phyloP scores from a whole-genome alignment of 2,113 vertebrate species.

The Charina bottae region DNA sequence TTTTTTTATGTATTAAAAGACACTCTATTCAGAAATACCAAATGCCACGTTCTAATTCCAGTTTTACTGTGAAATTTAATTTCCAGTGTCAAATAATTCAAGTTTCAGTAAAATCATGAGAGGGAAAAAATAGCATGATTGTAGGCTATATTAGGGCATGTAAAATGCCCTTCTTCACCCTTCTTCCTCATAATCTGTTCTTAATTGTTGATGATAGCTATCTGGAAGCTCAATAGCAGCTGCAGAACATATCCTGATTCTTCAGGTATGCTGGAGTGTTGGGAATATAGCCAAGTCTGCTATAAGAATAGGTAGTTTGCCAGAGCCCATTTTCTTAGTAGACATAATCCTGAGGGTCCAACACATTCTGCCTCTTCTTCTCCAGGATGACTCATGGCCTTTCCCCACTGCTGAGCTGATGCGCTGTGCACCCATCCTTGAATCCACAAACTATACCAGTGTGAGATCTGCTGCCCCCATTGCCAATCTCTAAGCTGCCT shows the following conservation, averaged over 20 bases:
- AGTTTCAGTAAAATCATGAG: not conserved
- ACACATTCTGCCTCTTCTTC: no score
- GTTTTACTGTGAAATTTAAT: slow-evolving; percentile 12
- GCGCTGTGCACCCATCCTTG: no score
- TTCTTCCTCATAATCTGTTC: not conserved
- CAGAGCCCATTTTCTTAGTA: not conserved
- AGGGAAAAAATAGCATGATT: not conserved
- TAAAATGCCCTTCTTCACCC: not conserved
- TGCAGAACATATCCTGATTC: not conserved
- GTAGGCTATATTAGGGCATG: not conserved
- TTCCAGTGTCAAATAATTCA: not conserved
- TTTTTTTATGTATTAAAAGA: slow-evolving; percentile 40
- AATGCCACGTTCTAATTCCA: slow-evolving; percentile 59
- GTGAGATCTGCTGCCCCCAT: no score
- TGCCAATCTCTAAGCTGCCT: no score
- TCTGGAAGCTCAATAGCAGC: not conserved
- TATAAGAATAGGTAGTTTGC: not conserved
- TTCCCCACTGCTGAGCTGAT: no score
- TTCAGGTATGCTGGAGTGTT: not conserved
- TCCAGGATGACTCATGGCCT: no score
- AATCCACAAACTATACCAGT: no score
- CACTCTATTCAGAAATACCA: slow-evolving; percentile 46
- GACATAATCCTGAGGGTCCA: not conserved
- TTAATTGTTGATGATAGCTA: not conserved
- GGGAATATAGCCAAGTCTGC: no score